Conservation (phyloP, 2,888 invertebrate genomes). For the Drosophila nigricruria region DNA sequence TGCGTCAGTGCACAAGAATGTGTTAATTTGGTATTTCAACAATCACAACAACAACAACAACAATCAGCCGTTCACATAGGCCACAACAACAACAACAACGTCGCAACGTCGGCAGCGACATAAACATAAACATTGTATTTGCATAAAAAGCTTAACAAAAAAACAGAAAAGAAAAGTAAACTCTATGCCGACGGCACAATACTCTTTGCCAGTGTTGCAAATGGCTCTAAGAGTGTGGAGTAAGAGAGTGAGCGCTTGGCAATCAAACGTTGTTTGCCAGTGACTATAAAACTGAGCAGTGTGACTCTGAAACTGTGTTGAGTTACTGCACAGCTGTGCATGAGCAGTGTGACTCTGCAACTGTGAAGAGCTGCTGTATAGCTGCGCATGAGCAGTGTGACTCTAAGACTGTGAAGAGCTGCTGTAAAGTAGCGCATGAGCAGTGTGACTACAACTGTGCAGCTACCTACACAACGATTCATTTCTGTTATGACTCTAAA, state of each 20-base stretch:
- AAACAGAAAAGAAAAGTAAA: not conserved
- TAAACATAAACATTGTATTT: constrained; percentile 51
- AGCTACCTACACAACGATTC: no score
- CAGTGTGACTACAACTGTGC: not conserved
- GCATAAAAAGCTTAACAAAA: constrained; percentile 52
- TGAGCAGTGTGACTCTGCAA: no score
- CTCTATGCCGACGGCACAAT: not conserved
- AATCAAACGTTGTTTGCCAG: not conserved
- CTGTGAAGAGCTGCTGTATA: no score
- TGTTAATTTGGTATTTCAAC: constrained; percentile 67
- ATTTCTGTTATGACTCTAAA: not conserved
- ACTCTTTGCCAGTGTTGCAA: constrained; percentile 13
- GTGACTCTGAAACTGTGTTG: not conserved
- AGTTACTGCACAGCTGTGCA: no score
- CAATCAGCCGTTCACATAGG: not conserved
- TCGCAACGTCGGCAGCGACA: constrained; percentile 1
- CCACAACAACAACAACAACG: constrained; percentile 20
- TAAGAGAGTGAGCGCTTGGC: not conserved
- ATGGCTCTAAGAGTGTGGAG: not conserved
- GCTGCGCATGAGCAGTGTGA: not conserved
- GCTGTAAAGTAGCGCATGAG: no score
- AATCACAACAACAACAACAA: constrained; percentile 13
- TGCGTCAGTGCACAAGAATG: constrained; percentile 67
- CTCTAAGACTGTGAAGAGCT: not conserved
- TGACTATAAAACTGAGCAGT: not conserved